Conservation (phyloP, 1,140 invertebrate species). For the fruit fly (Drosophila melanogaster) region DNA sequence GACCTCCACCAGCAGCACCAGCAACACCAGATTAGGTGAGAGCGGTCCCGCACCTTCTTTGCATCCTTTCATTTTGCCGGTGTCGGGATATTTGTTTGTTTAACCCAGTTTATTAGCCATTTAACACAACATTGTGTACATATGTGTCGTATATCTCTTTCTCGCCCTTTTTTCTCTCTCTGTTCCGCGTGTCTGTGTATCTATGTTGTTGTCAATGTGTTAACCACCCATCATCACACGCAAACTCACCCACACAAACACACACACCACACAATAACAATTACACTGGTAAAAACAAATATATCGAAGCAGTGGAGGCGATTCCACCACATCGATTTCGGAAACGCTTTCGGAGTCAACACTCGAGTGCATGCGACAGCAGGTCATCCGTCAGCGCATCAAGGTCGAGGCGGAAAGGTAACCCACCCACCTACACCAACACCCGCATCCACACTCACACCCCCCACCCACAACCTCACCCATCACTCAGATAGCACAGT, state of each 20-base stretch:
- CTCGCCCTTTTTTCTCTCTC: conserved; percentile 53
- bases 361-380: conserved; percentile 89
- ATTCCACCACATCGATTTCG: conserved; percentile 25
- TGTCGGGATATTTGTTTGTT: conserved; percentile 7
- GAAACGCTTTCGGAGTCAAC: conserved; percentile 88
- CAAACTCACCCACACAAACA: conserved; percentile 26
- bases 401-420: conserved; percentile 90
- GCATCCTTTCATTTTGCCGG: background rate
- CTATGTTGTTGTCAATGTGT: conserved; percentile 37
- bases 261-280: conserved; percentile 37
- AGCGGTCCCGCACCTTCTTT: background rate
- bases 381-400: conserved; percentile 89
- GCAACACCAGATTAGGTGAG: conserved; percentile 86
- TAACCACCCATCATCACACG: conserved; percentile 24
- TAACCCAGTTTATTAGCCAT: conserved; percentile 19
- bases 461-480: background rate
- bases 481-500: background rate
- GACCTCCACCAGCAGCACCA: conserved; percentile 89
- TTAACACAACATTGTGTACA: conserved; percentile 15
- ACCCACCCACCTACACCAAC: conserved; percentile 51
- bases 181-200: conserved; percentile 37
- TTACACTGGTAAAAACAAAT: conserved; percentile 84
- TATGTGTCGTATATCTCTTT: conserved; percentile 41
- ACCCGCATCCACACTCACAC: conserved; percentile 1
- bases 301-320: conserved; percentile 26